Evolutionary conservation across 2,888 invertebrate species (phyloP).

Genomic region (Calephelis perditalis): DNA sequence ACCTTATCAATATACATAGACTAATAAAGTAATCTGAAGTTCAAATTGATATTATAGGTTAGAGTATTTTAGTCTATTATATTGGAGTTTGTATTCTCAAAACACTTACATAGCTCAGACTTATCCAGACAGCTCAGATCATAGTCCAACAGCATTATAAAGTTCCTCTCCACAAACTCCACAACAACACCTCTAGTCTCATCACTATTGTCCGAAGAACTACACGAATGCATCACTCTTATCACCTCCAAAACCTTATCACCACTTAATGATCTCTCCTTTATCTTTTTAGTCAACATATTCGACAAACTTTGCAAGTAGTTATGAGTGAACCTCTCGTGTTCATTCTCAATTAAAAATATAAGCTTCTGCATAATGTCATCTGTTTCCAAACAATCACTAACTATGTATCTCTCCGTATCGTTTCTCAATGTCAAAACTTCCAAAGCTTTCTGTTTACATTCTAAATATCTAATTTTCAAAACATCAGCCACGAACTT

Average conservation of each 20-base stretch:
- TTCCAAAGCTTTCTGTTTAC: conserved; percentile 50
- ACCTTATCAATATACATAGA: no score
- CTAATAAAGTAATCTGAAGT: no score
- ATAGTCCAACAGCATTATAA: conserved; percentile 31
- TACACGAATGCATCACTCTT: conserved; percentile 43
- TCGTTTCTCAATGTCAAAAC: conserved; percentile 44
- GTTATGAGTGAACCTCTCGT: conserved; percentile 51
- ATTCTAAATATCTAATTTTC: conserved; percentile 46
- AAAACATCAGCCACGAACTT: conserved; percentile 38
- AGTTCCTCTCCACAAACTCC: conserved; percentile 44
- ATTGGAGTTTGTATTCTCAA: no score
- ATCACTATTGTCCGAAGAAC: conserved; percentile 47
- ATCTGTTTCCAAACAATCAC: conserved; percentile 27
- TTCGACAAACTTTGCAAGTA: conserved; percentile 48
- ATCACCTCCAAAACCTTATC: conserved; percentile 38
- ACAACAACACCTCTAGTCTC: conserved; percentile 42
- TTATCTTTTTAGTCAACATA: conserved; percentile 38
- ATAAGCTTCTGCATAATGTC: conserved; percentile 41
- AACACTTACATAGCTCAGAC: conserved; percentile 43
- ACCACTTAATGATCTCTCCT: conserved; percentile 16
- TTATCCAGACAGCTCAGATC: conserved; percentile 30
- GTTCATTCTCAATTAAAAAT: conserved; percentile 42
- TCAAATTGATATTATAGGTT: no score
- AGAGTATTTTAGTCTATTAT: no score
- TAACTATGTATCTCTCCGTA: conserved; percentile 43